A percentile compares a stretch with the other conserved stretches of the same genome.
Evolutionary conservation across 2,113 vertebrate genomes (phyloP).

Genomic region (Dasyurus viverrinus): DNA sequence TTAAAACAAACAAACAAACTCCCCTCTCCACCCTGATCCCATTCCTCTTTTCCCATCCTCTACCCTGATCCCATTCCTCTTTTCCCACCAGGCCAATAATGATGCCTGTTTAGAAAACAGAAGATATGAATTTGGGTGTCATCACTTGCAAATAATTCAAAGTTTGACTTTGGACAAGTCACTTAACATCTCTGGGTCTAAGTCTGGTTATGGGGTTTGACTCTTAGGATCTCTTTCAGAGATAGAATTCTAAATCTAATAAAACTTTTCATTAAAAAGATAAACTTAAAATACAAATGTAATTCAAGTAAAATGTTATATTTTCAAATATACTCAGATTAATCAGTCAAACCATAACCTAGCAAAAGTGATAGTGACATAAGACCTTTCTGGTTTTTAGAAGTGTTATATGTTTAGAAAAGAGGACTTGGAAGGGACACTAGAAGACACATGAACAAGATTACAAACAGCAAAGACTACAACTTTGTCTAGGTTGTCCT

Average conservation of each 20-base stretch:
- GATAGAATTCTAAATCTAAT: neutral
- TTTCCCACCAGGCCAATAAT: neutral
- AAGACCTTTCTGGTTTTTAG: neutral
- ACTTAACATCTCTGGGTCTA: neutral
- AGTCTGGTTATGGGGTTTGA: neutral
- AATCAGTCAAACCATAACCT: neutral
- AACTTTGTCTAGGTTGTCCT: neutral
- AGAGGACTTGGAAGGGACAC: neutral
- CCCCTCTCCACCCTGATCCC: too few relatives aligned
- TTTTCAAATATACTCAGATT: neutral
- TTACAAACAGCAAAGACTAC: neutral
- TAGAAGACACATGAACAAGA: neutral
- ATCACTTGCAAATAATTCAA: neutral
- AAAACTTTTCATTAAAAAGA: neutral
- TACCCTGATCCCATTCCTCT: neutral
- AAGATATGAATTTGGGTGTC: neutral
- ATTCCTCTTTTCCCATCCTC: neutral
- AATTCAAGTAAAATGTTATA: neutral
- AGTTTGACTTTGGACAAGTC: neutral
- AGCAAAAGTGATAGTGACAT: neutral
- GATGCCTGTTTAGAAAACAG: neutral
- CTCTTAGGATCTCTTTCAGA: neutral
- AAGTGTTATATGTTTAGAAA: neutral
- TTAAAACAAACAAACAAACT: neutral
- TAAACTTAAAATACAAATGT: neutral